Evolutionary conservation across 2,113 vertebrate genomes (phyloP).

Genomic region (Pampusana beccarii): DNA sequence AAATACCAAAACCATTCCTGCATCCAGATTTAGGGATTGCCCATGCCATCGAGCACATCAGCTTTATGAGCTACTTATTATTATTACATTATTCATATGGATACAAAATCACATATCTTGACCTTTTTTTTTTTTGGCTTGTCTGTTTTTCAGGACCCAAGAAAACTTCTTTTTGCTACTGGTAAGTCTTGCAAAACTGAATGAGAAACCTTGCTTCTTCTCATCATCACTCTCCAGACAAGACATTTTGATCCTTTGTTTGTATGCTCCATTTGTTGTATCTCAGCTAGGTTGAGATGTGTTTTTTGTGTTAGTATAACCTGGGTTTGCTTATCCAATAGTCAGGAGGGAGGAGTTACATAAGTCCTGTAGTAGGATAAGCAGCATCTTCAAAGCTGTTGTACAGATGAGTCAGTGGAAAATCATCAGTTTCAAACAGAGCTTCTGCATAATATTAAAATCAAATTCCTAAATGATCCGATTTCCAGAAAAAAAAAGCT

Average conservation of each 20-base stretch:
- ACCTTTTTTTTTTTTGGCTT: background rate
- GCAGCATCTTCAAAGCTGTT: conserved; percentile 35
- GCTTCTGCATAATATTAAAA: conserved; percentile 11
- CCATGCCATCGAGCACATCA: background rate
- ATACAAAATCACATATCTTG: background rate
- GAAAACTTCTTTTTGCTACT: conserved; percentile 88
- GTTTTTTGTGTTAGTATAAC: background rate
- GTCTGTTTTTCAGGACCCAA: conserved; percentile 82
- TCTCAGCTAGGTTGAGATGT: background rate
- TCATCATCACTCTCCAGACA: background rate
- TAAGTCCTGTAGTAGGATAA: background rate
- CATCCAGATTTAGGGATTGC: background rate
- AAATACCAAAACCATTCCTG: background rate
- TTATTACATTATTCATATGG: background rate
- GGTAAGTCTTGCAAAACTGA: conserved; percentile 75
- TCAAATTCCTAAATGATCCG: conserved; percentile 2
- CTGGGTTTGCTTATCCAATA: conserved; percentile 33
- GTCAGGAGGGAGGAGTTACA: background rate
- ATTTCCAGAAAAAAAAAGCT: background rate
- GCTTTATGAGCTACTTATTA: background rate
- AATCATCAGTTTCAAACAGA: conserved; percentile 23
- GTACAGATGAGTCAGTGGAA: conserved; percentile 40
- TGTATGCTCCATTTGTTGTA: background rate
- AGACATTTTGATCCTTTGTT: background rate
- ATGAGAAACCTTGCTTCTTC: background rate